Conservation (phyloP, 2,113 vertebrate species). For the Uropsilus gracilis region DNA sequence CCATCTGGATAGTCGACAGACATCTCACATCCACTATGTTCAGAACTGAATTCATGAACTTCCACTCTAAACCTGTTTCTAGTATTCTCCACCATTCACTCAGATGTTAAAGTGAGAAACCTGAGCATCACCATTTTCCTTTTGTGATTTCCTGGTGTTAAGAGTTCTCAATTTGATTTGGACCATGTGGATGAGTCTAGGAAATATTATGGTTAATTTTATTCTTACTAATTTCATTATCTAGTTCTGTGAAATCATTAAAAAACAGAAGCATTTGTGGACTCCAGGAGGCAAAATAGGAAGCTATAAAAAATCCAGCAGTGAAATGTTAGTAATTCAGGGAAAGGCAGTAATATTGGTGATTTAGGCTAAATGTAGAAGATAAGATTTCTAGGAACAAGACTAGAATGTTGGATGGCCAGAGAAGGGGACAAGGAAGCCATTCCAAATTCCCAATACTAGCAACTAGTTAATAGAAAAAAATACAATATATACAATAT, state of each 20-base stretch:
- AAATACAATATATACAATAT: no score
- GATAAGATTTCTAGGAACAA: not conserved
- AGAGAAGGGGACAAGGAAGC: not conserved
- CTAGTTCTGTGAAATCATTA: not conserved
- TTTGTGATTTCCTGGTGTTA: not conserved
- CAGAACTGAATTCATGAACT: not conserved
- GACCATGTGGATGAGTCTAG: not conserved
- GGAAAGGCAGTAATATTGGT: not conserved
- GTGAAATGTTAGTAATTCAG: not conserved
- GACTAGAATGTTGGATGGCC: not conserved
- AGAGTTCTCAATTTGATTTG: not conserved
- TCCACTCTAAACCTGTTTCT: not conserved
- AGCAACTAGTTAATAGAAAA: not conserved
- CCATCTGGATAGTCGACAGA: not conserved
- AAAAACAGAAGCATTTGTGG: not conserved
- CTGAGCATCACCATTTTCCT: not conserved
- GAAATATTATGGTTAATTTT: not conserved
- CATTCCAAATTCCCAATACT: not conserved
- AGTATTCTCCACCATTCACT: not conserved
- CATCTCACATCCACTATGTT: not conserved
- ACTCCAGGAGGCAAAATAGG: not conserved
- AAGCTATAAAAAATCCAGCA: not conserved
- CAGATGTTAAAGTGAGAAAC: not conserved
- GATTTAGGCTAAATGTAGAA: conserved; percentile 1
- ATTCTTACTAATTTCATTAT: not conserved